Evolutionary conservation across 64 coral and sea anemone genomes (phyloP), one percentile per base, ranked within the genome.

Genomic region (Porites australiensis): DNA sequence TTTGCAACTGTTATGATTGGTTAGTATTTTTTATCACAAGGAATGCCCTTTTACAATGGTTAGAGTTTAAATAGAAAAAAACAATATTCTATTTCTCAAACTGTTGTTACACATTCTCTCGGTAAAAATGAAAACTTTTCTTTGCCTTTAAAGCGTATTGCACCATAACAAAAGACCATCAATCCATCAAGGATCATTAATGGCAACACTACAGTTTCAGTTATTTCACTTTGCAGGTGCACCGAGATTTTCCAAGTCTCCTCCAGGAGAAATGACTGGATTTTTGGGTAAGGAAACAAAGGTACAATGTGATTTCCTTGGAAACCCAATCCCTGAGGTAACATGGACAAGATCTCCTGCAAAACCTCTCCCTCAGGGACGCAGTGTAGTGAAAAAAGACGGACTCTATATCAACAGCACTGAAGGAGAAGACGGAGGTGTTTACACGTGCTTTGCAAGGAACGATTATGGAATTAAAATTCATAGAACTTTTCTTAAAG

Each of bases 401-500:
- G 44, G 90, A 16, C 13, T 92, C 44, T 85, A 20, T 27, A 76
- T 92, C 19, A 85, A 16, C 21, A 77, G 43, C 13, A 43, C 75
- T 16, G 69, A 59, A 14, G 3, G 4, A 11, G 58, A 19, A 5
- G 90, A 92, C 45, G 53, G 70, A 1, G 90, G 90, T 1, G 14
- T 92, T 7, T 92, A 92, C 58, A 19, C 77, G 0, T 92, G 90
- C 22, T 86, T 73, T 64, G 90, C 80, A 15, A 55, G 58, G 14
- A 92, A 92, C 37, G 83, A 21, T 37, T 84, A 50, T 47, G 90
- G 90, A 76, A 82, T 77, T 67, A 67, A 76, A 12, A 46, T 92
- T 27, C 79, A 61, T 65, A 79, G 22, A 21, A 92, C 80, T 0
- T 55, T 77, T 19, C 78, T 92, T 43, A 85, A 50, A 77, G n/a